phyloP scores from a whole-genome alignment of 2,888 invertebrate species.

The Crocallis elinguaria region DNA sequence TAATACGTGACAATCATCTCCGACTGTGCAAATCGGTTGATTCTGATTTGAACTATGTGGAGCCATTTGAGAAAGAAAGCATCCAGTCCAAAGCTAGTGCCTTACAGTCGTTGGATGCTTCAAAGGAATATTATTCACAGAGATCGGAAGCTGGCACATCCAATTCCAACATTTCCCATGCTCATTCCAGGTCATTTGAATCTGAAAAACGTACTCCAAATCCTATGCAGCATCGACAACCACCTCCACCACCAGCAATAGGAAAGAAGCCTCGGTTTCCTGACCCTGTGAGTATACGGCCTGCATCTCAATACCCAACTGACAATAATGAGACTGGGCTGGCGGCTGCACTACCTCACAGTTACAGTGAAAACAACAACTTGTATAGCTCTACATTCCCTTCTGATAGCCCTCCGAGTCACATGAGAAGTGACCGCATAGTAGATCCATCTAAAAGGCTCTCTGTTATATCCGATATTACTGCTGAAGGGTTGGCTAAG shows the following conservation, averaged over 20 bases:
- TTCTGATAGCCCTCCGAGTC: conserved; percentile 54
- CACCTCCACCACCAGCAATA: conserved; percentile 70
- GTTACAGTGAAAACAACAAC: conserved; percentile 77
- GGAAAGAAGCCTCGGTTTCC: conserved; percentile 79
- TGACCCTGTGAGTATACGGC: conserved; percentile 76
- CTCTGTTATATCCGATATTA: conserved; percentile 79
- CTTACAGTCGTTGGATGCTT: conserved; percentile 71
- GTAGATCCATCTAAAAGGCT: conserved; percentile 67
- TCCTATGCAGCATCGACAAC: conserved; percentile 67
- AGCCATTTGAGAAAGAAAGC: conserved; percentile 79
- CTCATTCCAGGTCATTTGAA: conserved; percentile 63
- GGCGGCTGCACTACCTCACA: conserved; percentile 59
- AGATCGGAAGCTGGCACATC: conserved; percentile 60
- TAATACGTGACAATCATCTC: conserved; percentile 70
- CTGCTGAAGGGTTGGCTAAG: conserved; percentile 73
- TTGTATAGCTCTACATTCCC: conserved; percentile 70
- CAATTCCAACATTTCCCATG: conserved; percentile 56
- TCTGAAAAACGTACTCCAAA: conserved; percentile 47
- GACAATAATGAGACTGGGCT: conserved; percentile 52
- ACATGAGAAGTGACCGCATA: conserved; percentile 46
- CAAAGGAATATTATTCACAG: conserved; percentile 68
- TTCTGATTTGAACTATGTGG: conserved; percentile 78
- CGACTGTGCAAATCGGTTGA: conserved; percentile 78
- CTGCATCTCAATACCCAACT: conserved; percentile 76
- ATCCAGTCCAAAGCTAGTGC: conserved; percentile 80